These are phyloP conservation scores for Forbesichthys papilliferus DNA, from an alignment of 2,113 vertebrate species.

Conservation along the genomic window DNA sequence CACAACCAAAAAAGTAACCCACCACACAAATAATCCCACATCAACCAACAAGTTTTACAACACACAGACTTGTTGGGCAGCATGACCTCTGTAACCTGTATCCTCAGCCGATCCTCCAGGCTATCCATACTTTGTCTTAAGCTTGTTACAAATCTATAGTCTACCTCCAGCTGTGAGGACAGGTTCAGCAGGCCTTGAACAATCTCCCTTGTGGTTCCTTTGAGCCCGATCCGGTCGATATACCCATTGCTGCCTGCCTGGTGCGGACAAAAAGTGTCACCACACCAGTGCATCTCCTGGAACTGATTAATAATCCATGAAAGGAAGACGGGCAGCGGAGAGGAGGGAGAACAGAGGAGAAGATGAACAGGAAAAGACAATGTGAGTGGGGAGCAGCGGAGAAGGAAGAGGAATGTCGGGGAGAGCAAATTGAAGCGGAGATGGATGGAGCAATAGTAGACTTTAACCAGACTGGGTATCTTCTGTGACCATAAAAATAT, in stretches of 20 bases:
- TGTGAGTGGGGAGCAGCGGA: neutral
- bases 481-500: no score
- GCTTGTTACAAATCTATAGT: slow-evolving; percentile 49
- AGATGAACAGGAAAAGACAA: neutral
- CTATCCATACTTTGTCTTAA: slow-evolving; percentile 41
- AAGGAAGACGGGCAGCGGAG: neutral
- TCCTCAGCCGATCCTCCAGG: slow-evolving; percentile 2
- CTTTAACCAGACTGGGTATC: no score
- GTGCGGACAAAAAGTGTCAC: slow-evolving; percentile 20
- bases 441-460: neutral
- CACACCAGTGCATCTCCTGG: slow-evolving; percentile 22
- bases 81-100: no score
- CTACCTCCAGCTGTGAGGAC: slow-evolving; percentile 34
- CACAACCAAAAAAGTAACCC: neutral
- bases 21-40: no score
- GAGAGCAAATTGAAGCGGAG: slow-evolving; percentile 1
- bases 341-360: neutral
- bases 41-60: neutral
- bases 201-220: slow-evolving; percentile 33
- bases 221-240: slow-evolving; percentile 45
- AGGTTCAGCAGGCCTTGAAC: slow-evolving; percentile 40
- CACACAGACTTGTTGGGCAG: no score
- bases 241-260: slow-evolving; percentile 27
- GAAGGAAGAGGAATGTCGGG: neutral
- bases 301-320: slow-evolving; percentile 54